A percentile compares a stretch with the other conserved stretches of the same genome.
Evolutionary conservation across 1,140 invertebrate species (phyloP).

Genomic region (Drosophila sproati): DNA sequence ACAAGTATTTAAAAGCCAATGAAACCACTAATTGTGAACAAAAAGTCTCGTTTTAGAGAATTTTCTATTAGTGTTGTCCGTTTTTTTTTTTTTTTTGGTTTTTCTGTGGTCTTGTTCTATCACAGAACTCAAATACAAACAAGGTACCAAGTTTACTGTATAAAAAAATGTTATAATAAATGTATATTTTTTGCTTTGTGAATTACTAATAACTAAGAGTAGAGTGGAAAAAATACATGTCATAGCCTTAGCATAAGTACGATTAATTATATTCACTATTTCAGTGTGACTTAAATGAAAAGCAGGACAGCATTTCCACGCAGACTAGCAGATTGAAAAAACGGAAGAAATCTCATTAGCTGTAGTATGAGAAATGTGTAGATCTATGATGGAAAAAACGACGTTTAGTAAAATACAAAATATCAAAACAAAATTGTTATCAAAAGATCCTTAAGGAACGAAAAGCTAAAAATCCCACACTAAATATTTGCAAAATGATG

Average conservation of each 20-base stretch:
- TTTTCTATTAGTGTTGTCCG: constrained; percentile 35
- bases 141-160: constrained; percentile 49
- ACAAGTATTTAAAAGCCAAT: constrained; percentile 32
- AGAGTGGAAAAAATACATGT: constrained; percentile 64
- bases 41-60: constrained; percentile 79
- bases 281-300: constrained; percentile 44
- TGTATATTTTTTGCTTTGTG: constrained; percentile 34
- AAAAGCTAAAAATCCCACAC: constrained; percentile 24
- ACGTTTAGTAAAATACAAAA: constrained; percentile 28
- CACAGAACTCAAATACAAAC: constrained; percentile 24
- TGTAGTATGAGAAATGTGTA: constrained; percentile 14
- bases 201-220: constrained; percentile 31
- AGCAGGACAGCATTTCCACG: neutral
- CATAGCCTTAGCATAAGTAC: constrained; percentile 63
- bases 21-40: constrained; percentile 42
- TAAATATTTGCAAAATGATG: constrained; percentile 18
- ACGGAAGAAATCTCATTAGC: constrained; percentile 19
- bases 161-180: constrained; percentile 13
- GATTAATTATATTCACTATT: constrained; percentile 40
- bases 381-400: constrained; percentile 19
- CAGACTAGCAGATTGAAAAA: constrained; percentile 12
- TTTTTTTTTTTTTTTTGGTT: constrained; percentile 8
- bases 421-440: constrained; percentile 65
- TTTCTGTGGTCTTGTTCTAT: constrained; percentile 27
- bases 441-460: constrained; percentile 23